Evolutionary conservation across 2,113 vertebrate genomes (phyloP).

Genomic region (Barnardius zonarius): DNA sequence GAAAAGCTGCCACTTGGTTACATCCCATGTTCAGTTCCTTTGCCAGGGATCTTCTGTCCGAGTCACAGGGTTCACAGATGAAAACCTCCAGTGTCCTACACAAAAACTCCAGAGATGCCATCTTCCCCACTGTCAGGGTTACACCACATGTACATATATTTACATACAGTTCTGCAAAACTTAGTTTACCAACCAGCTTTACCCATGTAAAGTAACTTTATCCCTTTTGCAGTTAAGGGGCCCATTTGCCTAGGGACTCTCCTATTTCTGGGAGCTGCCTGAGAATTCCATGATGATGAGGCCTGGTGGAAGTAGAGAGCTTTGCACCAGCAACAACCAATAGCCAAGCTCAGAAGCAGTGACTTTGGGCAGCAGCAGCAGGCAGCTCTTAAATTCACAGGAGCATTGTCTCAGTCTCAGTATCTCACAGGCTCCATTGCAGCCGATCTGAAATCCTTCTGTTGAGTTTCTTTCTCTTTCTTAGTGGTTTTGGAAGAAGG

Average conservation of each 20-base stretch:
- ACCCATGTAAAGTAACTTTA: background rate
- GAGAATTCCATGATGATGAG: background rate
- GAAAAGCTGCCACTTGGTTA: background rate
- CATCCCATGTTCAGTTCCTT: background rate
- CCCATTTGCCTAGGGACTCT: background rate
- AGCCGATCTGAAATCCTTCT: background rate
- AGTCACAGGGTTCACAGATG: background rate
- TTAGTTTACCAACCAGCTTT: background rate
- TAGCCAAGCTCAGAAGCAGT: background rate
- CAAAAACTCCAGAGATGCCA: background rate
- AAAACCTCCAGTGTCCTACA: background rate
- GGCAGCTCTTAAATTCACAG: background rate
- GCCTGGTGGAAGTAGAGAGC: background rate
- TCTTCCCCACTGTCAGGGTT: background rate
- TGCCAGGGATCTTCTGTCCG: background rate
- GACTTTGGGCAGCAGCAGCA: background rate
- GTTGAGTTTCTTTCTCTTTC: background rate
- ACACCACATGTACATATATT: background rate
- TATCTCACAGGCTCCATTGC: background rate
- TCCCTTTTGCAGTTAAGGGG: background rate
- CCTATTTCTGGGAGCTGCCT: background rate
- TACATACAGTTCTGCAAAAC: background rate
- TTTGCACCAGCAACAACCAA: background rate
- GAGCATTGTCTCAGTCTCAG: background rate
- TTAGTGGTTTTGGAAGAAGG: background rate